Base-by-base conservation (phyloP, 2,113 vertebrate genomes). In the Psittacula cyanocephala region DNA sequence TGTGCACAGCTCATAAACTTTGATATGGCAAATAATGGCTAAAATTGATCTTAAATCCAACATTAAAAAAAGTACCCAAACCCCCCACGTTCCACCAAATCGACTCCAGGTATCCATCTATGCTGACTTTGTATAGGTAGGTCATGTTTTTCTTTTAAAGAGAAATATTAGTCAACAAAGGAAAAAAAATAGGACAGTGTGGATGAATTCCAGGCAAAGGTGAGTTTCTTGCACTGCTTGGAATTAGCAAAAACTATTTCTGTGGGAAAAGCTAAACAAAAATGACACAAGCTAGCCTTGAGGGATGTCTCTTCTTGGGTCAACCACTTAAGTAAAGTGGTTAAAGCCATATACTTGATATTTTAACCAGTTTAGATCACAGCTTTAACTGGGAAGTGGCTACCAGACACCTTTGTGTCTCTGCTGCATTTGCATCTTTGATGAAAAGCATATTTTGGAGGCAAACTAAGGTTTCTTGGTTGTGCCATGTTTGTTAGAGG, bases 1-100 rank as follows among this genome's bases (percentile, higher is more conserved):
- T 94, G 93, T 91, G 88, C 92, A 93, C 86, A 96, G 86, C 88
- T 96, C 91, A 92, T 96, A 95, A 95, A 96, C 96, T 96, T 95
- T 95, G 95, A 95, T 95, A 94, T 49, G 83, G 88, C 82, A 88
- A 96, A 97, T 88, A 96, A 96, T 95, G 93, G 86, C 59, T 52
- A 92, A 94, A 97, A 95, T 87, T 84, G 92, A 96, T 94, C 86
- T 95, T 75, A 96, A 96, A 96, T 81, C 83, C 92, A 89, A 90
- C 86, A 89, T 92, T 92, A 46, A 69, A 91, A 81, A 82, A 90
- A 64, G 65, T 29, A 44, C 39, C 80, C 1, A 3, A 94, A 17
- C 82, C 90, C 88, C 33, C 89, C 93, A 78, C 1, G 2, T 90
- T 80, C 55, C 69, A 84, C 71, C 86, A 81, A 39, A 88, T 90